These are phyloP conservation scores for Cylloceria caligata DNA, from an alignment of 2,888 invertebrate species.

Conservation along the genomic window DNA sequence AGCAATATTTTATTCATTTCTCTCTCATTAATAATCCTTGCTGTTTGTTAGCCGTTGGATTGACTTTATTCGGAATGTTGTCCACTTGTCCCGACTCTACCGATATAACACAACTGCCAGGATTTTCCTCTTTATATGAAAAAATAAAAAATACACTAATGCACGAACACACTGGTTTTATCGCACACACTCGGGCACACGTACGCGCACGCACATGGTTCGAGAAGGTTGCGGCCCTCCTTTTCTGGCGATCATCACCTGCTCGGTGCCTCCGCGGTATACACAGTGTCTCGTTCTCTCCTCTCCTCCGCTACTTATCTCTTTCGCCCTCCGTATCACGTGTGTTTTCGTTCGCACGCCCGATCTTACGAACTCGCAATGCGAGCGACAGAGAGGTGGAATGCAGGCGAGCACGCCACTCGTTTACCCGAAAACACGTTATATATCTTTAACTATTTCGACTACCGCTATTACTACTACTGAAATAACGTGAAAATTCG, in stretches of 20 bases:
- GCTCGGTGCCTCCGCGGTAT: background rate
- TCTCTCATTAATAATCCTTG: conserved; percentile 45
- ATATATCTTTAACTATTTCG: too few relatives aligned
- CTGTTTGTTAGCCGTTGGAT: background rate
- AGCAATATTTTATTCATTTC: conserved; percentile 14
- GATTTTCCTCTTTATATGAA: background rate
- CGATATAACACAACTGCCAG: too few relatives aligned
- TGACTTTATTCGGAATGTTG: background rate
- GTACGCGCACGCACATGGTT: conserved; percentile 22
- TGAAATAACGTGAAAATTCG: conserved; percentile 56
- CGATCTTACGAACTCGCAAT: conserved; percentile 53
- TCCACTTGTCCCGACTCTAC: background rate
- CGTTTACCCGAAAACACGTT: conserved; percentile 33
- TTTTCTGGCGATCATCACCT: conserved; percentile 41
- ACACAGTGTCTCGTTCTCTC: background rate
- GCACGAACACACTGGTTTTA: conserved; percentile 51
- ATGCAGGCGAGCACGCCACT: conserved; percentile 46
- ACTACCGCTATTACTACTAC: conserved; percentile 2
- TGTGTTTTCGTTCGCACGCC: conserved; percentile 61
- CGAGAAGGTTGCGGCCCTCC: conserved; percentile 22
- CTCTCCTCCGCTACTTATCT: background rate
- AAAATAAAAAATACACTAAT: conserved; percentile 27
- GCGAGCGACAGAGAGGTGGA: conserved; percentile 54
- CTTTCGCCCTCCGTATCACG: conserved; percentile 38
- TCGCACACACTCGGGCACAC: conserved; percentile 31